These are phyloP conservation scores for Recurvirostra avosetta DNA, from an alignment of 2,113 vertebrate species.

Conservation along the genomic window DNA sequence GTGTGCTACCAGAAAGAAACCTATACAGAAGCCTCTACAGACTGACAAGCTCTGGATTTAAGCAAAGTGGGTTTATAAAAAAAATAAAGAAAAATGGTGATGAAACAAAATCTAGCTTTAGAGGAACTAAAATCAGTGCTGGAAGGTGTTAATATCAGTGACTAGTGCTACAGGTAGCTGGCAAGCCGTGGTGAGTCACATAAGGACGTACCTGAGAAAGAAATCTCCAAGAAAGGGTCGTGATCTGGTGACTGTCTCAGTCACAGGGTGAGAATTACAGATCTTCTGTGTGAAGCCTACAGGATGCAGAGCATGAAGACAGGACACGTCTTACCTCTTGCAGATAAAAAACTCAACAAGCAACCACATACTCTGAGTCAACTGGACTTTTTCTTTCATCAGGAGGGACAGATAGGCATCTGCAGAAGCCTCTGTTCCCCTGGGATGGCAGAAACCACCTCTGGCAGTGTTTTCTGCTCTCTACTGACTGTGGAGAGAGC, in stretches of 20 bases:
- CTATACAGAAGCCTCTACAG: neutral
- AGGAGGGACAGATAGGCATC: neutral
- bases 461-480: neutral
- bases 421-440: neutral
- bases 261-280: neutral
- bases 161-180: neutral
- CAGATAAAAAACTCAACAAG: neutral
- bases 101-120: neutral
- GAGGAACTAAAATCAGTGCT: neutral
- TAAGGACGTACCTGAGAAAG: neutral
- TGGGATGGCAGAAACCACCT: neutral
- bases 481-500: neutral
- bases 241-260: neutral
- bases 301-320: neutral
- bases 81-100: neutral
- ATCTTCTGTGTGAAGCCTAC: neutral
- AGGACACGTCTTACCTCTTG: neutral
- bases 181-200: neutral
- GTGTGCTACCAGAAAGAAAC: neutral
- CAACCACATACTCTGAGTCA: neutral
- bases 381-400: neutral
- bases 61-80: neutral
- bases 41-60: neutral
- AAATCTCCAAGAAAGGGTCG: neutral
- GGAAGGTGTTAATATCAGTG: neutral